Percentiles rank a stretch among this genome's conserved stretches.
These are phyloP conservation scores for Pogonomyrmex barbatus DNA, from an alignment of 1,140 invertebrate species.

Conservation along the genomic window DNA sequence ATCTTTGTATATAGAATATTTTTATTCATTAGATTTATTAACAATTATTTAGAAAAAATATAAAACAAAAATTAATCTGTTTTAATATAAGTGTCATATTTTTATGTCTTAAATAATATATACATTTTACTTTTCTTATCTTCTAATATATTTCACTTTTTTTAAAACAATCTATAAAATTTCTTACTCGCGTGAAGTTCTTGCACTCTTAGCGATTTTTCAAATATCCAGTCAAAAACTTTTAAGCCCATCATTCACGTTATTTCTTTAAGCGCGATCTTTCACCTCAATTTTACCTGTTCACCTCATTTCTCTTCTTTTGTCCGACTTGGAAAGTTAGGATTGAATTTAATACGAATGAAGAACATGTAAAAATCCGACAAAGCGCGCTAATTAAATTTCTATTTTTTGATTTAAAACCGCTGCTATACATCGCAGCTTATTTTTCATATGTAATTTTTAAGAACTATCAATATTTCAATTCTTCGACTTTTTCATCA, in stretches of 20 bases:
- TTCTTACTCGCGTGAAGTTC: neutral
- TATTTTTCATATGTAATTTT: slow-evolving; percentile 29
- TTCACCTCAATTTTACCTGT: slow-evolving; percentile 33
- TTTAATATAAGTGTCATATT: neutral
- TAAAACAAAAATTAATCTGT: neutral
- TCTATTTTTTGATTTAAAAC: slow-evolving; percentile 3
- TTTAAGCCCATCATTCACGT: slow-evolving; percentile 26
- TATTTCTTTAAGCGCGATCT: slow-evolving; percentile 7
- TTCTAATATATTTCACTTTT: neutral
- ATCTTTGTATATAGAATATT: neutral
- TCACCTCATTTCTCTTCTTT: slow-evolving; percentile 30
- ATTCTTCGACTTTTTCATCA: neutral
- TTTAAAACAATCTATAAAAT: neutral
- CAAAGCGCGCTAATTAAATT: slow-evolving; percentile 39
- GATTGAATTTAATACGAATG: slow-evolving; percentile 27
- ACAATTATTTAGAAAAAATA: neutral
- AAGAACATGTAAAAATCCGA: slow-evolving; percentile 4
- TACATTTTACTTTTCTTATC: neutral
- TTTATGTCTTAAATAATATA: neutral
- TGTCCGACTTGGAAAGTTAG: slow-evolving; percentile 45
- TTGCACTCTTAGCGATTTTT: slow-evolving; percentile 21
- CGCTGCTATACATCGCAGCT: neutral
- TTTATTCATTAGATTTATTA: neutral
- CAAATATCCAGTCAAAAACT: slow-evolving; percentile 22
- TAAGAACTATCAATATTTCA: slow-evolving; percentile 22